Evolutionary conservation across 2,888 invertebrate genomes (phyloP), one percentile per base, ranked within the genome.

Genomic region (Doris montereyensis): DNA sequence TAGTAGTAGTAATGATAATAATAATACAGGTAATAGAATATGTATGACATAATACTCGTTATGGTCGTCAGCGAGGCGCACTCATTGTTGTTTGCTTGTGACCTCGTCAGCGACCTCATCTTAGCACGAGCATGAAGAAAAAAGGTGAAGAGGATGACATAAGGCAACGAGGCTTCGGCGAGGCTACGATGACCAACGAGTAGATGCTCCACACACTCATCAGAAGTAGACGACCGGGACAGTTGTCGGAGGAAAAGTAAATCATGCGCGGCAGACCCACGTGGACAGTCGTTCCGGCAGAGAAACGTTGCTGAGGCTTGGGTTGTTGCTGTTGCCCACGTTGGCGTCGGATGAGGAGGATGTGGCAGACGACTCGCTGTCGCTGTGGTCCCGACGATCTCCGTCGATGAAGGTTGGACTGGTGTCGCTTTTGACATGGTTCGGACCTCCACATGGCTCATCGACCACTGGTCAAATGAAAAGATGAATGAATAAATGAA

Each of bases 161-260:
- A 85, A 0, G 85, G 84, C 62, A 85, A 79, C 62, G 83, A 83
- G 8, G 83, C 79, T 77, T 84, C 82, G 28, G 83, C 84, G 21
- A 76, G 13, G 83, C 76, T 68, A 84, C 81, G 0, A 84, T 82
- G 17, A 82, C 80, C 62, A 84, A 62, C 0, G 84, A 83, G 71
- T 85, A 85, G 58, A 83, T 81, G 65, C 82, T 82, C 85, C 85
- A 85, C 26, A 85, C 79, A 10, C 83, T 24, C 73, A 83, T 83
- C 79, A 83, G 76, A 32, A 80, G n/a, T 41, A 81, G 73, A 3
- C 80, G 30, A 2, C 71, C 76, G 13, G 80, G 77, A 10, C 67
- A 76, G 76, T 76, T 76, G 13, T 78, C 78, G 67, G 3, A 26
- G 26, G 30, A n/a, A 17, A 5, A 17, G 4, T 1, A 24, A 17